Evolutionary conservation across 2,113 vertebrate species (phyloP), one percentile per base, ranked within the genome.

Genomic region (Irena cyanogastra): DNA sequence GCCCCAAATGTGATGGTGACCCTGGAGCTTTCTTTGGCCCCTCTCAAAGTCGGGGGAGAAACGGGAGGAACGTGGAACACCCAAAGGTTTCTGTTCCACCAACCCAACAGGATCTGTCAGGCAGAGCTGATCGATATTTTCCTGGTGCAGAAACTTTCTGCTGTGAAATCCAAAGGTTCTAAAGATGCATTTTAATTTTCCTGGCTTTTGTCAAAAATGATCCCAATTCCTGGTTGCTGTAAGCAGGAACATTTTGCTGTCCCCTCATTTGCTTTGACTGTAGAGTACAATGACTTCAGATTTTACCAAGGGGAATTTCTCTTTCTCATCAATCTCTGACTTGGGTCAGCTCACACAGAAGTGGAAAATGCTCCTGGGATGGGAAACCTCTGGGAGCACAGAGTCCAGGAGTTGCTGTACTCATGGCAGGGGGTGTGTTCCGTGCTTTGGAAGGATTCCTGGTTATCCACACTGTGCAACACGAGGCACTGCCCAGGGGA

Each of bases 11-110:
- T 5, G 87, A 44, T 20, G 53, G 83, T 53, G 89, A 89, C 87
- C 87, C 77, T 44, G 83, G 72, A 52, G 84, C 77, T 91, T 71
- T 89, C 81, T 45, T 76, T 95, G 95, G 94, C 94, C 90, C 78
- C 69, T 88, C 39, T 5, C 31, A 3, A 11, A 71, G 64, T 5
- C 59, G 18, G 63, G 63, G 91, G 82, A 77, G 94, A 54, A 89
- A 8, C 30, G 18, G 49, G 45, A 78, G 85, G 72, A 71, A 77
- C 5, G 11, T 39, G 90, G 95, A 92, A 84, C 90, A 89, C 92
- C 81, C 83, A 21, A 68, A 76, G 44, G 70, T n/a, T 42, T 83
- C 82, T 71, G 80, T 63, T 13, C 28, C 8, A 21, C n/a, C 45
- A 39, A 3, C 1, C 26, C 79, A 81, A 45, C 9, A 1, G 9